Base-by-base conservation (phyloP, 2,888 invertebrate species). In the Megaustenia siamemsis region DNA sequence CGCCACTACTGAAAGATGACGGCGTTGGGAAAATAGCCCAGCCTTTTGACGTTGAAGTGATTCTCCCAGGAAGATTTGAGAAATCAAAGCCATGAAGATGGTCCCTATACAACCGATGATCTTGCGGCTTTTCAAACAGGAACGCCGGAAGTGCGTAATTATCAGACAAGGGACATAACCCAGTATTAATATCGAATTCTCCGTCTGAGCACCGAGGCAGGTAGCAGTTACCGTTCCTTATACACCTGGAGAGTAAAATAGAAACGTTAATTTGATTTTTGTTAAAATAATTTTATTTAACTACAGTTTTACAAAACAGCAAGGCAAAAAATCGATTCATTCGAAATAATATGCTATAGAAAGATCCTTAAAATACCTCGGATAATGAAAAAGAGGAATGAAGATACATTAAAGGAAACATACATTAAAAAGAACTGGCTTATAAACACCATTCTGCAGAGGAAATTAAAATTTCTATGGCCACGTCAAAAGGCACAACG, bases 81-180 rank as follows among this genome's bases (percentile, higher is more conserved):
- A 77, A 77, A 63, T 77, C 40, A 18, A 60, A 77, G n/a, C 40
- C 40, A 6, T 40, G 69, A 38, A 80, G 56, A 38, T 80, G 80
- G 5, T 53, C 80, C n/a, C 80, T 28, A n/a, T 80, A 80, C 18
- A 49, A 28, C 24, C 69, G 68, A n/a, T 40, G 80, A 24, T 69
- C 53, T 0, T 32, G 12, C 2, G 69, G 80, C 38, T 53, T 69
- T 35, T 49, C 24, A n/a, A 80, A 80, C 43, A 69, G 12, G n/a
- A 53, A 53, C 5, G 53, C 40, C 21, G 82, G 82, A 15, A 82
- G 63, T 0, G 82, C 18, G 32, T 73, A 82, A 0, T 82, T 45
- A 24, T 73, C 73, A 40, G 82, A 73, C 45, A 82, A 56, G n/a
- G 82, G 82, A 28, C 82, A 82, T 12, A 56, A 82, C 5, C 82